Evolutionary conservation across 2,888 invertebrate genomes (phyloP), one percentile per base, ranked within the genome.

Genomic region (Zaprionus bogoriensis): DNA sequence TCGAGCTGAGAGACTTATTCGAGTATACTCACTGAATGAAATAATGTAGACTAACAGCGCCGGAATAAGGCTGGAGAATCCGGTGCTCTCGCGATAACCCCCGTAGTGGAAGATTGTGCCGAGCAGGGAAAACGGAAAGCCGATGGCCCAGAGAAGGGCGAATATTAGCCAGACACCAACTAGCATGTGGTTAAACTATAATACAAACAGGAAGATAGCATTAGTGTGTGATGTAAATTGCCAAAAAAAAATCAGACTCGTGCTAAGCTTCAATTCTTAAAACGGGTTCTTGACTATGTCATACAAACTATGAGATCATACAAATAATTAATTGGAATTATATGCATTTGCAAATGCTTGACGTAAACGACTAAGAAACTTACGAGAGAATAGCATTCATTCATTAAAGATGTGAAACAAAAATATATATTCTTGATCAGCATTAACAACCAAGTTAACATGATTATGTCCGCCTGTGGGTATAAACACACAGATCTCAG

Each of bases 81-180:
- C 70, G 0, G 75, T 63, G 2, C 61, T 17, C 17, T 71, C 69
- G 3, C 87, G 84, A 42, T 83, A 87, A n/a, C 69, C 72, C 2
- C 88, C 88, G 41, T 70, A 88, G 46, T 88, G 65, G 64, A 88
- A 85, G 28, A 88, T 85, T 3, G 76, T 74, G 6, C 88, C 87
- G 0, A 87, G 44, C 3, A 87, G 7, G 27, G 81, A 85, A 27
- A 88, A 67, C 5, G 87, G 87, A 67, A 81, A 88, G 17, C 60
- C 41, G n/a, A 88, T 74, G 47, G 67, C 76, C 36, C 69, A 20
- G 0, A 88, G 0, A 2, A 74, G 1, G 2, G 73, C 88, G 10
- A 66, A 73, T 12, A 88, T 68, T 10, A 88, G 63, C 87, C 87
- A 88, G 17, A 70, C 57, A n/a, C 42, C 27, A 3, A 87, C 79